Evolutionary conservation across 30 jellyfish, hydroid and myxozoan species (phyloP).

Genomic region (Aurelia sp.): DNA sequence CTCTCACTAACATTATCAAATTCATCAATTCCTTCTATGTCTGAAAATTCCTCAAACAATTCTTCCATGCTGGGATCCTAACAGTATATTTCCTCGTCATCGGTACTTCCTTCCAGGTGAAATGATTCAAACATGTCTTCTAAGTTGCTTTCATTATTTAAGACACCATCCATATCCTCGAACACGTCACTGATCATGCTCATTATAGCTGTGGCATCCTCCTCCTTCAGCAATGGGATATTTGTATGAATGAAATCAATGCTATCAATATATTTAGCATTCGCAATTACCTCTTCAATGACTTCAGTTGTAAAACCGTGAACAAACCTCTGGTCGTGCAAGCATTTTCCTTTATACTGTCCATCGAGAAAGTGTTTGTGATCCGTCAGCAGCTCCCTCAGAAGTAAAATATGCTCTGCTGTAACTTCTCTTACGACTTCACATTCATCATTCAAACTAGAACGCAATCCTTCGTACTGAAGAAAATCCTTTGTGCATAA

Average conservation of each 20-base stretch:
- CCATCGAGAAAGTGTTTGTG: not conserved
- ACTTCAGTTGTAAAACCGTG: too few relatives aligned
- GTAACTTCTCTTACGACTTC: not conserved
- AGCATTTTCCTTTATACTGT: not conserved
- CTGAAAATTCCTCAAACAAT: too few relatives aligned
- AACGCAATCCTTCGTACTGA: not conserved
- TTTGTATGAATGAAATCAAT: too few relatives aligned
- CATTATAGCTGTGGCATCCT: too few relatives aligned
- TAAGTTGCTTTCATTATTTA: not conserved
- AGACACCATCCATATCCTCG: too few relatives aligned
- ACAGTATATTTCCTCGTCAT: not conserved
- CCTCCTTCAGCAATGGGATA: too few relatives aligned
- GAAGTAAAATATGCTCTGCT: not conserved
- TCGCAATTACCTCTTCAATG: too few relatives aligned
- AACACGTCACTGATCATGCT: too few relatives aligned
- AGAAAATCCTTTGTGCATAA: not conserved
- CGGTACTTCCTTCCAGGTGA: not conserved
- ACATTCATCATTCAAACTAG: not conserved
- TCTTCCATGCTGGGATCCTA: not conserved
- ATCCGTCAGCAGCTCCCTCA: constrained; percentile 1
- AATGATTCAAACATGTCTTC: constrained; percentile 9
- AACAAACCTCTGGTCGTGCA: too few relatives aligned
- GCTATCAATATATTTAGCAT: too few relatives aligned
- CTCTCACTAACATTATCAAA: too few relatives aligned
- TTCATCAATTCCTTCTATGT: too few relatives aligned